Base-by-base conservation (phyloP, 2,113 vertebrate species). In the Psittacula cyanocephala region DNA sequence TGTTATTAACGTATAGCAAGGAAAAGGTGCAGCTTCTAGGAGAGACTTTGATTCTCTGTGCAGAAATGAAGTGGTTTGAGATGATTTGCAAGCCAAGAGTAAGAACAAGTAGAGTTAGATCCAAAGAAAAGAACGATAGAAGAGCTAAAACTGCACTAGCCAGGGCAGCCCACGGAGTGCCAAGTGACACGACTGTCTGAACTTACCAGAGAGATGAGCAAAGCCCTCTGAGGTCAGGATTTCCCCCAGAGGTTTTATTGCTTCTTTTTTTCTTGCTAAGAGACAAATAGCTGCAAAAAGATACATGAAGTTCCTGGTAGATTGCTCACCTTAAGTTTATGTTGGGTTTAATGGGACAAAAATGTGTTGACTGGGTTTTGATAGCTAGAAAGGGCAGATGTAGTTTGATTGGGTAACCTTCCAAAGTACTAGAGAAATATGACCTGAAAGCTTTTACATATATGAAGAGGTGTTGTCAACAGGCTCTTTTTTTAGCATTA, bases 171-270 rank as follows among this genome's bases (percentile, higher is more conserved):
- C 15, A 64, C 35, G 2, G 24, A 33, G 13, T 7, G 10, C 3
- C 13, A 52, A 70, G 12, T 27, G 29, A 17, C 10, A 13, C 2
- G 16, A 7, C 6, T 63, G 9, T 10, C 18, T 76, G 67, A 25
- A 3, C 12, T 62, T 71, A 24, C 0, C 7, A 37, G 49, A 46
- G 27, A 46, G 3, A 4, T 3, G 37, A 17, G 15, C 3, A 70
- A 39, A 91, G 28, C 11, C 19, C 14, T 49, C 1, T 23, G 53
- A 65, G 63, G 37, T 24, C 10, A 80, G n/a, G 31, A 31, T 49
- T 77, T 59, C 3, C 13, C 12, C 17, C 2, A 4, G 39, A 44
- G 59, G 7, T 41, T 41, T 77, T 46, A 11, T 20, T 86, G 17
- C 69, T 93, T 77, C 4, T 57, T 17, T 72, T 27, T 68, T 31